Evolutionary conservation across 2,797 vertebrate species (phyloP), one percentile per base, ranked within the genome.

Genomic region (Heteromormyrus szaboi): DNA sequence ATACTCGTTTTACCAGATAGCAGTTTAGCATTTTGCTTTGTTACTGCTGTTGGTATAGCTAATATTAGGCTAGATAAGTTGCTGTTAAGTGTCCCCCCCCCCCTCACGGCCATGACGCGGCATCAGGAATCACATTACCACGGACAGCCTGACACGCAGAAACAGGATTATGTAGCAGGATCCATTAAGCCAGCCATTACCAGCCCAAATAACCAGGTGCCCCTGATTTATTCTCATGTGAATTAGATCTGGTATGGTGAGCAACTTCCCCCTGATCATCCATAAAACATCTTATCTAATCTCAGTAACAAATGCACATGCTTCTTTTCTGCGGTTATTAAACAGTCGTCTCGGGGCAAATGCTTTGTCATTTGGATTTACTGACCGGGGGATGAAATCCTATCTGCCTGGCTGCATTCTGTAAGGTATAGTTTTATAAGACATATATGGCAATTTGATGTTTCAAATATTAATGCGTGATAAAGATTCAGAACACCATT

Each of bases 91-190:
- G 29, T n/a, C n/a, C 25, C 62, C 2, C 1, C 29, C 17, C 11
- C 14, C 37, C 33, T 25, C 48, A 51, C 91, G 83, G 88, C 72
- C 86, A 92, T 92, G 87, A 91, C 54, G 14, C 86, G 88, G 50
- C 17, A 83, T 92, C 88, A 81, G 19, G 11, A 25, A 54, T 76
- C 65, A 51, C 85, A 56, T 12, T 54, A n/a, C 65, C 25, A 51
- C 50, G 2, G 65, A 48, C 50, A n/a, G 19, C 68, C 6, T 79
- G 14, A n/a, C 41, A 54, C 6, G 68, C 53, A 22, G 22, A 51
- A 54, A 83, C 87, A 59, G 51, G 51, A 44, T 53, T 53, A 19
- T 53, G 50, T 37, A 11, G 51, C 33, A 37, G 79, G 87, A 88
- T n/a, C 51, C 51, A 11, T 59, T 22, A 56, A 83, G 22, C 33